Percentiles rank a stretch among this genome's conserved stretches.
Evolutionary conservation across 2,113 vertebrate genomes (phyloP).

Genomic region (Amphilophus citrinellus): DNA sequence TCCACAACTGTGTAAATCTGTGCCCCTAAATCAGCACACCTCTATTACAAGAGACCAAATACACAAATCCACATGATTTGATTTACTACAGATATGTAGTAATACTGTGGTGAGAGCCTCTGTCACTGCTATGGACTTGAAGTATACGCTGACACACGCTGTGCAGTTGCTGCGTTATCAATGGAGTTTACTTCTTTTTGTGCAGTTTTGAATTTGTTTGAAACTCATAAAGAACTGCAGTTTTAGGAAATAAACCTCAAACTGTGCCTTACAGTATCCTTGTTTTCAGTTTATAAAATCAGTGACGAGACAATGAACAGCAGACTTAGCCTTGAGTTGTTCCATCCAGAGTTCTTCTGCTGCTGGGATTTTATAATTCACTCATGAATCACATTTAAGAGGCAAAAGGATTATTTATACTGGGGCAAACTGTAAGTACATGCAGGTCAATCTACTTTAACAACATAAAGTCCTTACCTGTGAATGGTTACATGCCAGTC

Average conservation of each 20-base stretch:
- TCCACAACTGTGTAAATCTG: conserved; percentile 28
- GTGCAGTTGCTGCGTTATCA: neutral
- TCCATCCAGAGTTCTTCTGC: neutral
- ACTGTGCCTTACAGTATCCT: neutral
- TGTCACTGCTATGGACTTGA: neutral
- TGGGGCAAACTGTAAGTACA: conserved; percentile 18
- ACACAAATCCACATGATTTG: conserved; percentile 30
- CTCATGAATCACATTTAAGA: neutral
- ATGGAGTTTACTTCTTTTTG: neutral
- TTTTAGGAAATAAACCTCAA: neutral
- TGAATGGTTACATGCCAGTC: neutral
- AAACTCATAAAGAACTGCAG: neutral
- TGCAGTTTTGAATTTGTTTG: neutral
- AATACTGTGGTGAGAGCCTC: conserved; percentile 14
- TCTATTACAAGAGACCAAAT: conserved; percentile 32
- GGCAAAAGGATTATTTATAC: conserved; percentile 10
- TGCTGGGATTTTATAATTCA: neutral
- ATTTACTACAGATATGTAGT: conserved; percentile 16
- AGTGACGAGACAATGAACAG: neutral
- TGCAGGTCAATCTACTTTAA: conserved; percentile 37
- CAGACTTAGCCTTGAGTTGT: neutral
- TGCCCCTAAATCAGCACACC: conserved; percentile 8
- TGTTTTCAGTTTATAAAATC: neutral
- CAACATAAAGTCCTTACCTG: neutral
- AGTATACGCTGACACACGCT: conserved; percentile 10